phyloP scores from a whole-genome alignment of 2,797 vertebrate species.

The Enteromius viviparus region DNA sequence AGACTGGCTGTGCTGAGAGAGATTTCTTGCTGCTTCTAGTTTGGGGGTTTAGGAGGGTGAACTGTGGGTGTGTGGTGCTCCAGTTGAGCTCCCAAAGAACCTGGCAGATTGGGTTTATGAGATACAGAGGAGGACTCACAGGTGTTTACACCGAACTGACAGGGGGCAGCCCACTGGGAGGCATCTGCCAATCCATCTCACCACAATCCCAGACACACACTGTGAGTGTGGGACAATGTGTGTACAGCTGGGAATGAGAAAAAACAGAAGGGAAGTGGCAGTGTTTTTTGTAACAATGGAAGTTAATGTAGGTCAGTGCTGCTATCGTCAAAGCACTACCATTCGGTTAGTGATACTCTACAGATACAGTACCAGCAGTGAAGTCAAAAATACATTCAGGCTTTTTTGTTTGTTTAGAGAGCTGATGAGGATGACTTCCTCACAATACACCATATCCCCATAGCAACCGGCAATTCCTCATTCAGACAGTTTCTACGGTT shows the following conservation, averaged over 20 bases:
- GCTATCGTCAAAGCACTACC: not conserved
- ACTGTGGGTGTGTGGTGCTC: not conserved
- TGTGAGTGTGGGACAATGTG: constrained; percentile 4
- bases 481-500: constrained; percentile 87
- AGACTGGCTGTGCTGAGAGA: constrained; percentile 3
- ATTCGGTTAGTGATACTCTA: not conserved
- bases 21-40: not conserved
- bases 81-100: not conserved
- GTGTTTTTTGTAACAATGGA: not conserved
- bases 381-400: not conserved
- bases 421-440: constrained; percentile 57
- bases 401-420: constrained; percentile 35
- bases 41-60: constrained; percentile 9
- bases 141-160: constrained; percentile 49
- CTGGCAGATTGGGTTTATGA: constrained; percentile 14
- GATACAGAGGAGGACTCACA: constrained; percentile 37
- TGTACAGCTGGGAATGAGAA: constrained; percentile 4
- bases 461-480: constrained; percentile 83
- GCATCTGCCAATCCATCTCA: constrained; percentile 54
- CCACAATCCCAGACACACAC: constrained; percentile 7
- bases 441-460: constrained; percentile 74
- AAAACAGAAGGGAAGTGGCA: not conserved
- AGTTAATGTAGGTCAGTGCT: not conserved
- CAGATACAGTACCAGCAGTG: not conserved
- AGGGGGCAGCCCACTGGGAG: constrained; percentile 47